Conservation (phyloP, 2,797 vertebrate genomes). For the Sylvia borin region DNA sequence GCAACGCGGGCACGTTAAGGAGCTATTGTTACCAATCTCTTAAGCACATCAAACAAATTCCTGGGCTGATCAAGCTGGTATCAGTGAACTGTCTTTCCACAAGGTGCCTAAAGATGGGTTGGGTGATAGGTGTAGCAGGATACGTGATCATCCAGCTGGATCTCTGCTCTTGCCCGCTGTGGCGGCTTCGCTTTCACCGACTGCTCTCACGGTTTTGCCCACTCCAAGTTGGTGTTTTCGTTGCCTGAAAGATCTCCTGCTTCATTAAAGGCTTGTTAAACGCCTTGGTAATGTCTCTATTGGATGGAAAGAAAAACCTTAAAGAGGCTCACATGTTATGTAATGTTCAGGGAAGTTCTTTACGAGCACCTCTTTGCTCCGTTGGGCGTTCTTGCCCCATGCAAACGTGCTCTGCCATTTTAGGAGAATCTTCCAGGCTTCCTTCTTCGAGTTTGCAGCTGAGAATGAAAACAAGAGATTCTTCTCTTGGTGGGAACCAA, state of each 20-base stretch:
- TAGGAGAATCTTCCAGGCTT: neutral
- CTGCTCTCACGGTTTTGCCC: neutral
- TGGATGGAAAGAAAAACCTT: neutral
- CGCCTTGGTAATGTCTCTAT: neutral
- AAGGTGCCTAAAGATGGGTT: conserved; percentile 7
- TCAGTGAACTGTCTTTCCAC: neutral
- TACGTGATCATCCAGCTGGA: neutral
- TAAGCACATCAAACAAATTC: conserved; percentile 68
- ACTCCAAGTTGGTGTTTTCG: neutral
- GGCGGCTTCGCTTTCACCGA: neutral
- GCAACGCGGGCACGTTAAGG: conserved; percentile 64
- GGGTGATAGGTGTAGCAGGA: neutral
- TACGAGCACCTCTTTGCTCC: neutral
- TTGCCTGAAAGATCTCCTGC: neutral
- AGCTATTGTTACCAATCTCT: conserved; percentile 69
- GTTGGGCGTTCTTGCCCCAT: neutral
- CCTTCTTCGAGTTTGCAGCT: neutral
- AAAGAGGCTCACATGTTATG: neutral
- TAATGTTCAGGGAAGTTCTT: neutral
- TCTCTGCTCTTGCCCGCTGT: neutral
- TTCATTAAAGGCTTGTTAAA: neutral
- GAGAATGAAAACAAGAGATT: neutral
- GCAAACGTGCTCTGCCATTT: neutral
- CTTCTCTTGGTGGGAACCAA: neutral
- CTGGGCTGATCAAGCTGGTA: neutral